Evolutionary conservation across 2,113 vertebrate species (phyloP), one percentile per base, ranked within the genome.

Genomic region (Ploceus nigricollis): DNA sequence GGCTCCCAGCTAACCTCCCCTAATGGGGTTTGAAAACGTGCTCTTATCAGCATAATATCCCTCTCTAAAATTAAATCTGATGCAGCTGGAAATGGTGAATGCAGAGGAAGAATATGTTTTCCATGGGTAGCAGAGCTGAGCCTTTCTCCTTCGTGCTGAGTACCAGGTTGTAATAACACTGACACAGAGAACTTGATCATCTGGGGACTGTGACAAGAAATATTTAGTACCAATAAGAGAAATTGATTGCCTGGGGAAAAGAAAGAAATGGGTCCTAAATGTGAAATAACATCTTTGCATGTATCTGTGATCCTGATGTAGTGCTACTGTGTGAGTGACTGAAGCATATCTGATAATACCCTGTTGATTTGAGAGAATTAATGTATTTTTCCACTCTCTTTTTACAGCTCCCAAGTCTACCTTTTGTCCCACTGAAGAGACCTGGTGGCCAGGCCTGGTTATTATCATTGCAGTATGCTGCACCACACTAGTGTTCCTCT

Each of bases 391-490:
- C 58, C 65, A 93, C 40, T 45, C 82, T 93, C 89, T 90, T 82
- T 97, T 94, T 96, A 86, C 83, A 99, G 99, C 97, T 97, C 97
- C 96, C 92, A 98, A 98, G 80, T 97, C 98, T 94, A 98, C 97
- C 76, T 97, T 98, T 96, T 98, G 98, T 89, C 98, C 98, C 25
- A 88, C 97, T 42, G 96, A 98, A 96, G 98, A 98, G 82, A 98
- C 98, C 84, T 99, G 99, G 99, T 99, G 99, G 99, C 98, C 98
- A 57, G 98, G 99, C 96, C 97, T 99, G 94, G 91, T 98, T 95
- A 98, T 99, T 85, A 94, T 98, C 66, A 97, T 98, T 44, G 99
- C 99, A 7, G 98, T 99, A 84, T 98, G 99, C 90, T 99, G 98
- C 14, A 95, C 98, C 94, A 99, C 98, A 48, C 96, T 98, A 72